Evolutionary conservation across 2,113 vertebrate species (phyloP).

Genomic region (Lipophrys pholis): DNA sequence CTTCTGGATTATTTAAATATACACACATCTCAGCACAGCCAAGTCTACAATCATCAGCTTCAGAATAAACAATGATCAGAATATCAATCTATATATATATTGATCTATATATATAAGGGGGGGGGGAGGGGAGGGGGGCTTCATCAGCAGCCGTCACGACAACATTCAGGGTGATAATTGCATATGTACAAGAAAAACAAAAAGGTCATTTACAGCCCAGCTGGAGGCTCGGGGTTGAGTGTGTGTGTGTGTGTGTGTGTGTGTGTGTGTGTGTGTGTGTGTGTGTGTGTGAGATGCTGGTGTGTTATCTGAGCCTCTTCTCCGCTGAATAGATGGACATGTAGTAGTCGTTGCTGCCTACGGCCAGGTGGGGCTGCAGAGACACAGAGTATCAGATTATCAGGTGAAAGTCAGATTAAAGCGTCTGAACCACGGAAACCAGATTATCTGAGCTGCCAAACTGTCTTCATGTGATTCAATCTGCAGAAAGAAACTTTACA

Average conservation of each 20-base stretch:
- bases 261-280: background rate
- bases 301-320: conserved; percentile 95
- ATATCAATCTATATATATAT: conserved; percentile 56
- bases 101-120: conserved; percentile 18
- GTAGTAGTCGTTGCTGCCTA: conserved; percentile 99
- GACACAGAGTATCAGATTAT: background rate
- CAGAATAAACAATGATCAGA: conserved; percentile 78
- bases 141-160: conserved; percentile 89
- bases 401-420: too few relatives aligned
- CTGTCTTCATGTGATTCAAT: too few relatives aligned
- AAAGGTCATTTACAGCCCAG: conserved; percentile 78
- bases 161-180: conserved; percentile 88
- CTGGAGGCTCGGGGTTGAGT: conserved; percentile 44
- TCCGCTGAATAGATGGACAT: conserved; percentile 99
- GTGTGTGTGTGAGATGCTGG: conserved; percentile 43
- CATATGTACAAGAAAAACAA: conserved; percentile 86
- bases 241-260: conserved; percentile 21
- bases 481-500: too few relatives aligned
- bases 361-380: conserved; percentile 93
- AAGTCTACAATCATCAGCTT: conserved; percentile 85
- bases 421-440: too few relatives aligned
- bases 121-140: conserved; percentile 66
- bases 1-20: conserved; percentile 81
- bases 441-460: too few relatives aligned
- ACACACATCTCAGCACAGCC: conserved; percentile 82